A percentile compares a stretch with the other conserved stretches of the same genome.
phyloP scores from a whole-genome alignment of 1,140 invertebrate genomes.

The Drosophila elegans region DNA sequence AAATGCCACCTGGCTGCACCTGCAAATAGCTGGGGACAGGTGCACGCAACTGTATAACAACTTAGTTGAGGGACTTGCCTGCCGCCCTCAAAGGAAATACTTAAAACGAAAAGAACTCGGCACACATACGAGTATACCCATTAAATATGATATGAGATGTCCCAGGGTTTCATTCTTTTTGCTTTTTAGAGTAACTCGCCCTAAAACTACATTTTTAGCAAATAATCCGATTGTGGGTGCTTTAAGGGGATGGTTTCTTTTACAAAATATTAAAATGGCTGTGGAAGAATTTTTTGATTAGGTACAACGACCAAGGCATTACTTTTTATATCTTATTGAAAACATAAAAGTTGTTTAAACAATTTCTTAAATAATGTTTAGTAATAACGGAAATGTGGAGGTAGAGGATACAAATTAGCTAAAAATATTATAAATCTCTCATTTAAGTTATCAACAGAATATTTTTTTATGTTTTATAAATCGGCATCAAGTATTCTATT shows the following conservation, averaged over 20 bases:
- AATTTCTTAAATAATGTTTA: too few species aligned
- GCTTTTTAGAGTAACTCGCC: not conserved
- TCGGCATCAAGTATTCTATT: too few species aligned
- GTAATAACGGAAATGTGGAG: too few species aligned
- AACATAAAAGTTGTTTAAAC: too few species aligned
- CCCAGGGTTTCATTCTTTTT: not conserved
- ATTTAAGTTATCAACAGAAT: too few species aligned
- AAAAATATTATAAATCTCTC: too few species aligned
- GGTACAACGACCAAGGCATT: not conserved
- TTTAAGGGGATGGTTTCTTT: too few species aligned
- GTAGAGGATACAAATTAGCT: too few species aligned
- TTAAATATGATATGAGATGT: constrained; percentile 26
- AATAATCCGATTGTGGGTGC: constrained; percentile 24
- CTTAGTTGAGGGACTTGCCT: constrained; percentile 49
- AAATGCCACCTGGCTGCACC: constrained; percentile 62
- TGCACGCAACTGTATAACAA: constrained; percentile 49
- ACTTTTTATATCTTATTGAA: not conserved
- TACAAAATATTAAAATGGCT: not conserved
- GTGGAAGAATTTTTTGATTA: not conserved
- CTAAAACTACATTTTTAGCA: constrained; percentile 7
- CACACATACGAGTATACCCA: constrained; percentile 8
- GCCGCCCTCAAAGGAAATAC: constrained; percentile 48
- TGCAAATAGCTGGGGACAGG: constrained; percentile 31
- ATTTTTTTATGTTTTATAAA: too few species aligned
- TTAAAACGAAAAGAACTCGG: constrained; percentile 33